Evolutionary conservation across 1,140 invertebrate genomes (phyloP).

Genomic region (Bombus breviceps): DNA sequence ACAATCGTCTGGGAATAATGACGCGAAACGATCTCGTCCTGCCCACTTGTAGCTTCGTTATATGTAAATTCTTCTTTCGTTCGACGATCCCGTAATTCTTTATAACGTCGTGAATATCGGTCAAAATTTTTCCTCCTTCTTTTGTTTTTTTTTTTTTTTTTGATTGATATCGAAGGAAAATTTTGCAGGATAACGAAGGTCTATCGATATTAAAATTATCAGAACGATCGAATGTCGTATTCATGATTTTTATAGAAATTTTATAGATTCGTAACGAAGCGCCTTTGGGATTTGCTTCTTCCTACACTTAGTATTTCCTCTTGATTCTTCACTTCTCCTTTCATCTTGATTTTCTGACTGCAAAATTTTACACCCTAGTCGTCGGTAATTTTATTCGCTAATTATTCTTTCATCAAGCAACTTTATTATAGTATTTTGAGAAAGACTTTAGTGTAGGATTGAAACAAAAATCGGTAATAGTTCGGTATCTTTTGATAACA

Average conservation of each 20-base stretch:
- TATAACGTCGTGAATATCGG: not conserved
- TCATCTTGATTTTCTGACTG: not conserved
- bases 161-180: not conserved
- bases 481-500: no score
- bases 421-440: no score
- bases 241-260: not conserved
- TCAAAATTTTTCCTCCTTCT: no score
- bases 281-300: no score
- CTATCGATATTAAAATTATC: not conserved
- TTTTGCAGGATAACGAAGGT: not conserved
- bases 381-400: no score
- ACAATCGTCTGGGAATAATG: conserved; percentile 31
- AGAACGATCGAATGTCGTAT: not conserved
- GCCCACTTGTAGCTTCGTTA: conserved; percentile 28
- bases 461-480: no score
- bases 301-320: no score
- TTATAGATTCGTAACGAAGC: no score
- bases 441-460: no score
- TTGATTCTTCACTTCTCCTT: no score
- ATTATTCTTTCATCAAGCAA: no score
- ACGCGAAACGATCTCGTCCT: conserved; percentile 16
- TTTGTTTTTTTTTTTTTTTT: not conserved
- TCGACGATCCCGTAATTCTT: not conserved
- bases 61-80: not conserved
- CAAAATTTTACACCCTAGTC: no score